Conservation (phyloP, 2,888 invertebrate species). For the Calameuta idolon region DNA sequence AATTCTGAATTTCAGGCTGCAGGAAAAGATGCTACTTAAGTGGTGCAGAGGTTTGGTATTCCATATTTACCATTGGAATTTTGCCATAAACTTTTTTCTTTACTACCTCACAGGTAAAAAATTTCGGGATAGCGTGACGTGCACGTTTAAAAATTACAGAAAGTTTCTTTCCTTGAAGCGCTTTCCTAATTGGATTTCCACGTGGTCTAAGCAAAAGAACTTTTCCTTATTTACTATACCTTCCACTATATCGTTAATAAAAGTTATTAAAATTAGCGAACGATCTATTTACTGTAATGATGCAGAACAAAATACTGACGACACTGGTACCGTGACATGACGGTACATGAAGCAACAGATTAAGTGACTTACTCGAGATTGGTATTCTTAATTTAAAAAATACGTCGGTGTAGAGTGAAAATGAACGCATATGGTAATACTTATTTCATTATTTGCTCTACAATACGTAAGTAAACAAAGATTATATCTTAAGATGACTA, state of each 20-base stretch:
- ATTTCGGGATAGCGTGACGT: conserved; percentile 50
- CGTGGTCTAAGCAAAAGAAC: conserved; percentile 37
- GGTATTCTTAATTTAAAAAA: background rate
- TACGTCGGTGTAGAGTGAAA: background rate
- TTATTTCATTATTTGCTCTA: background rate
- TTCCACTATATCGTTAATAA: conserved; percentile 41
- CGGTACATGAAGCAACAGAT: background rate
- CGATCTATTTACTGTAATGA: conserved; percentile 29
- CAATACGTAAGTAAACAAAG: background rate
- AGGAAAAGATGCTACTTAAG: conserved; percentile 59
- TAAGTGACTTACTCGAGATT: background rate
- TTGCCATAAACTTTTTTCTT: conserved; percentile 62
- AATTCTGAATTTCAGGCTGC: conserved; percentile 47
- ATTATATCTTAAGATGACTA: background rate
- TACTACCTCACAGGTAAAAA: conserved; percentile 62
- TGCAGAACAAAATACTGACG: conserved; percentile 23
- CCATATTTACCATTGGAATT: conserved; percentile 63
- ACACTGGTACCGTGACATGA: conserved; percentile 20
- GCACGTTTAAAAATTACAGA: conserved; percentile 36
- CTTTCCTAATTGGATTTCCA: conserved; percentile 30
- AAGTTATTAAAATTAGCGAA: conserved; percentile 40
- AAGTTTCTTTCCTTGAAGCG: conserved; percentile 27
- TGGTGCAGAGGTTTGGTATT: conserved; percentile 62
- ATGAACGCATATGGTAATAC: background rate
- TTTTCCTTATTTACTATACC: conserved; percentile 31